Evolutionary conservation across 53 echinoderm and acorn worm species (phyloP).

Genomic region (Echinometra lucunter): DNA sequence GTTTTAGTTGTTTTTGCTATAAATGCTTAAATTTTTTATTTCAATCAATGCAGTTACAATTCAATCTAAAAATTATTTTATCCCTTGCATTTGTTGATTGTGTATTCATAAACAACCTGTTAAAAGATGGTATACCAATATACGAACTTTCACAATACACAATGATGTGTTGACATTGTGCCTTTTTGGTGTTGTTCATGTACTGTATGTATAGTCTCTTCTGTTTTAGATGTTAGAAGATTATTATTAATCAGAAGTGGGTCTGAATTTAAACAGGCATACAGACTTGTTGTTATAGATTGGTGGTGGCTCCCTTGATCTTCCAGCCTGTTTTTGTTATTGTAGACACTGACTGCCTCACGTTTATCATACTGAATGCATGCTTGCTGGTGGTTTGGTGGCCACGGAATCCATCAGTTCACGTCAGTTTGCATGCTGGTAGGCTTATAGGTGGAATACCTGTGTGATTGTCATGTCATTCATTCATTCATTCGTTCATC

Average conservation of each 20-base stretch:
- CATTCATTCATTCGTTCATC: conserved; percentile 1
- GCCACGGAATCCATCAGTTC: background rate
- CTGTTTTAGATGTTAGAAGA: background rate
- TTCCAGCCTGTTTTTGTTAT: background rate
- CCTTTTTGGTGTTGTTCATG: too few species aligned
- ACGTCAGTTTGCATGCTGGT: background rate
- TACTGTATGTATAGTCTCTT: background rate
- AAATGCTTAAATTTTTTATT: too few species aligned
- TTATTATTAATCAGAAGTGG: conserved; percentile 10
- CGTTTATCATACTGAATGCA: background rate
- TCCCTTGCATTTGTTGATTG: background rate
- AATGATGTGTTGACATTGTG: background rate
- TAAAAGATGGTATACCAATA: background rate
- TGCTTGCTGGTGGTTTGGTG: background rate
- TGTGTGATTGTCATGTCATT: background rate
- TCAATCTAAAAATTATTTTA: too few species aligned
- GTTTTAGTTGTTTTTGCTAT: too few species aligned
- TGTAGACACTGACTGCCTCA: conserved; percentile 33
- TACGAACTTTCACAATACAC: background rate
- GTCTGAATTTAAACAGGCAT: conserved; percentile 35
- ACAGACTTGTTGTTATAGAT: conserved; percentile 29
- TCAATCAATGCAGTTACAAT: too few species aligned
- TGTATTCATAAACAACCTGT: background rate
- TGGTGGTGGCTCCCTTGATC: background rate
- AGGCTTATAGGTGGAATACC: conserved; percentile 11